A percentile compares a stretch with the other conserved stretches of the same genome.
Conservation (phyloP, 2,797 vertebrate species). For the Crocodylus rhombifer region DNA sequence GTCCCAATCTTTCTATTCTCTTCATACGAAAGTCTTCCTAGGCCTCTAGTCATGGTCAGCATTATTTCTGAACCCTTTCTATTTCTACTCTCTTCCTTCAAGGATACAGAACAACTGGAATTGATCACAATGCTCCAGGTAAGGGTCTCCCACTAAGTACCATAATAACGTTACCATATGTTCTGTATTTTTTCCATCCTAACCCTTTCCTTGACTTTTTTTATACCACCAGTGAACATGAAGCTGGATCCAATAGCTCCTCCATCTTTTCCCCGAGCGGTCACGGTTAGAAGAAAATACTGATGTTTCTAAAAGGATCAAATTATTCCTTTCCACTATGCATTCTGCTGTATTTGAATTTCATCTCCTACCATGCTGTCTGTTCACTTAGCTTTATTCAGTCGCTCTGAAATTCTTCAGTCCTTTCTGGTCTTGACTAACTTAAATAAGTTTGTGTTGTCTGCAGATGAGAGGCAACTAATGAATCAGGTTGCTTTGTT, state of each 20-base stretch:
- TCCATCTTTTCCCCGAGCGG: not conserved
- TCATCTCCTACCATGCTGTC: not conserved
- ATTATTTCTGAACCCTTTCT: conserved; percentile 21
- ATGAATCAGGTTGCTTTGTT: not conserved
- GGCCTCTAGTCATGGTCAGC: conserved; percentile 49
- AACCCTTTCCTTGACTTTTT: not conserved
- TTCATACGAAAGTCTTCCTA: conserved; percentile 53
- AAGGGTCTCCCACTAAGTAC: not conserved
- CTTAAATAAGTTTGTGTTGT: not conserved
- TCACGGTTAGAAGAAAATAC: not conserved
- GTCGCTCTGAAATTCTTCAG: not conserved
- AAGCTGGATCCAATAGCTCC: not conserved
- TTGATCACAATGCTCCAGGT: not conserved
- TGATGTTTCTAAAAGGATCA: not conserved
- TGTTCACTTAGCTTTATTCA: not conserved
- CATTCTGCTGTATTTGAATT: not conserved
- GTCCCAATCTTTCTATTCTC: conserved; percentile 40
- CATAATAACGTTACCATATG: not conserved
- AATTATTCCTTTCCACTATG: not conserved
- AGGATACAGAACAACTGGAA: not conserved
- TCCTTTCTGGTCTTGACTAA: not conserved
- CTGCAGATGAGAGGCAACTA: not conserved
- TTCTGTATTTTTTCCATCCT: not conserved
- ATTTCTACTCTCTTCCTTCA: not conserved
- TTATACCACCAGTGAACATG: not conserved